phyloP scores from a whole-genome alignment of 35 echinoderm and acorn worm species.

The Lytechinus pictus region DNA sequence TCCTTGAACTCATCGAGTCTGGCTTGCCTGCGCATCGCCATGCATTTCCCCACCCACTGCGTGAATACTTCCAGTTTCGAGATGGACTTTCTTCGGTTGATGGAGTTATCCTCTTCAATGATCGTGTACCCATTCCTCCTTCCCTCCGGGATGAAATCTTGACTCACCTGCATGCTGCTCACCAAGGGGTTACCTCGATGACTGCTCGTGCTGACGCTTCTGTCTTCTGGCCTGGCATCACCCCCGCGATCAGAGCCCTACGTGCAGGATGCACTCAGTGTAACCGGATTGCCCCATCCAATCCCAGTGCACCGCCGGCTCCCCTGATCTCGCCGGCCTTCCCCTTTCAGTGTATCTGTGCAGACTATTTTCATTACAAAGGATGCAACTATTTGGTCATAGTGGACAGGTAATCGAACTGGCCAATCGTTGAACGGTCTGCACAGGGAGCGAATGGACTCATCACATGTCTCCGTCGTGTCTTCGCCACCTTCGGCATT shows the following conservation, averaged over 20 bases:
- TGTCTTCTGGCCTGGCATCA: slow-evolving; percentile 70
- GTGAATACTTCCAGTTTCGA: slow-evolving; percentile 46
- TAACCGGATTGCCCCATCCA: no score
- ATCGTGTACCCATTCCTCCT: slow-evolving; percentile 59
- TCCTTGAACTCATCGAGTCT: slow-evolving; percentile 30
- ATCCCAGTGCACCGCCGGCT: neutral
- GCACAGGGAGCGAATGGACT: no score
- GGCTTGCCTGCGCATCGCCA: neutral
- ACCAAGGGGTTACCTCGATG: slow-evolving; percentile 58
- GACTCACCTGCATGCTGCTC: slow-evolving; percentile 55
- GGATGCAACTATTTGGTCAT: no score
- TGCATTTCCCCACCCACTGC: slow-evolving; percentile 46
- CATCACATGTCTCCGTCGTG: no score
- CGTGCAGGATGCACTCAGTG: no score
- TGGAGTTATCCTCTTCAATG: slow-evolving; percentile 54
- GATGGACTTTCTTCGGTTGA: slow-evolving; percentile 50
- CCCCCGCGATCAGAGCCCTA: slow-evolving; percentile 26
- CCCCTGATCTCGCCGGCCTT: no score
- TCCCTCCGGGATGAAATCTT: slow-evolving; percentile 42
- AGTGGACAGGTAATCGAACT: no score
- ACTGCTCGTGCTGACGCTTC: slow-evolving; percentile 44
- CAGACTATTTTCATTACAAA: no score
- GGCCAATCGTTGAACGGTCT: no score
- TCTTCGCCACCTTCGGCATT: no score
- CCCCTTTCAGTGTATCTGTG: no score